A percentile compares a stretch with the other conserved stretches of the same genome.
These are phyloP conservation scores for Diadophis punctatus DNA, from an alignment of 2,113 vertebrate species.

Conservation along the genomic window DNA sequence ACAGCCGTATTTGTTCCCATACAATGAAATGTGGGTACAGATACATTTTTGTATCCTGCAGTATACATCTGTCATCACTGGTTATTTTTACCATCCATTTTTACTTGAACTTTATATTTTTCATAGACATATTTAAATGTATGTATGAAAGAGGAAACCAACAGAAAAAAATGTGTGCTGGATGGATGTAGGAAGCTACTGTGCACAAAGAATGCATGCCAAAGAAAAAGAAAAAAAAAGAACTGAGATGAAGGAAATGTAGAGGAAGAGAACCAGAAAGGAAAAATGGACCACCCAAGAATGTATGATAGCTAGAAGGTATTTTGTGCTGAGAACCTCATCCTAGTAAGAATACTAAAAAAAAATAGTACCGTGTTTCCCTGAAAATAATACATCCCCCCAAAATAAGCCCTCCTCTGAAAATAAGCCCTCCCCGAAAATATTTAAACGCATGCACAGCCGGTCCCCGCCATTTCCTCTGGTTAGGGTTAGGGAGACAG, in stretches of 20 bases:
- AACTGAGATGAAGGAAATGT: background rate
- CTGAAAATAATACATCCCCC: no score
- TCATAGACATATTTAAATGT: background rate
- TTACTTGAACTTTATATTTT: background rate
- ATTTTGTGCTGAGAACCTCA: background rate
- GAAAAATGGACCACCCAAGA: background rate
- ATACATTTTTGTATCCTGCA: background rate
- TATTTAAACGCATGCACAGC: no score
- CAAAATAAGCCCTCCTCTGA: no score
- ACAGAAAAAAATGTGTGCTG: background rate
- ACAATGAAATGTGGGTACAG: background rate
- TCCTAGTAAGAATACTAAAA: background rate
- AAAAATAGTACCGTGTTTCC: background rate
- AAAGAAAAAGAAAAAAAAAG: background rate
- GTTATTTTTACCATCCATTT: background rate
- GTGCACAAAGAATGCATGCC: background rate
- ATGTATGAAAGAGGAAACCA: background rate
- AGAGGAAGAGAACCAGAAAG: background rate
- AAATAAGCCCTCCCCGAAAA: no score
- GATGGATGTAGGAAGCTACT: background rate
- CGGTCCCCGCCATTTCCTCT: no score
- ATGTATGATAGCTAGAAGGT: background rate
- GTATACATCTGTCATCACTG: background rate
- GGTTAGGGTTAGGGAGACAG: no score
- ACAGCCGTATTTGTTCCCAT: background rate